Evolutionary conservation across 2,797 vertebrate species (phyloP).

Genomic region (Gymnoscopelus braueri): DNA sequence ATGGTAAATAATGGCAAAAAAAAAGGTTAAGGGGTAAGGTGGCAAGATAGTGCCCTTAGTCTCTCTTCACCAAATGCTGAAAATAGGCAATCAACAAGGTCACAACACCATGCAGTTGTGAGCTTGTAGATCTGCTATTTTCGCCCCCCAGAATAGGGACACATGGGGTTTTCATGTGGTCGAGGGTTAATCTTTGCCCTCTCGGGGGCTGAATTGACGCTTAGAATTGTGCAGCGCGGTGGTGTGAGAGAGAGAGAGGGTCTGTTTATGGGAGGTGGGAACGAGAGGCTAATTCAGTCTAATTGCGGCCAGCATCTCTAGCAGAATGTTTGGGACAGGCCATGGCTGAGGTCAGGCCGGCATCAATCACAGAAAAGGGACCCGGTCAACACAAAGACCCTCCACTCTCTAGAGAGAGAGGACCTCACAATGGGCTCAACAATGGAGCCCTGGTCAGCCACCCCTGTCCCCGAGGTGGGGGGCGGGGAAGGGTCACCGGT

Average conservation of each 20-base stretch:
- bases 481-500: conserved; percentile 43
- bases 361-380: conserved; percentile 71
- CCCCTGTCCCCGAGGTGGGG: conserved; percentile 41
- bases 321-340: conserved; percentile 69
- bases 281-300: conserved; percentile 82
- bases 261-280: conserved; percentile 57
- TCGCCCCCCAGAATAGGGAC: too few species aligned
- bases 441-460: conserved; percentile 53
- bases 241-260: too few species aligned
- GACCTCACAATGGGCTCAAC: conserved; percentile 45
- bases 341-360: conserved; percentile 71
- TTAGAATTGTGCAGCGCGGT: neutral
- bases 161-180: too few species aligned
- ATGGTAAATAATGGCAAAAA: too few species aligned
- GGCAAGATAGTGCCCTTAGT: too few species aligned
- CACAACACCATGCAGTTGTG: too few species aligned
- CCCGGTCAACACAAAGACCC: conserved; percentile 52
- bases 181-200: too few species aligned
- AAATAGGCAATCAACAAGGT: too few species aligned
- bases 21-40: too few species aligned
- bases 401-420: conserved; percentile 41
- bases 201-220: too few species aligned
- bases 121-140: too few species aligned
- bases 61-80: too few species aligned
- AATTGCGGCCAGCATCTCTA: conserved; percentile 83